Evolutionary conservation across 2,797 vertebrate species (phyloP), one percentile per base, ranked within the genome.

Genomic region (Sebastes kiyomatsui): DNA sequence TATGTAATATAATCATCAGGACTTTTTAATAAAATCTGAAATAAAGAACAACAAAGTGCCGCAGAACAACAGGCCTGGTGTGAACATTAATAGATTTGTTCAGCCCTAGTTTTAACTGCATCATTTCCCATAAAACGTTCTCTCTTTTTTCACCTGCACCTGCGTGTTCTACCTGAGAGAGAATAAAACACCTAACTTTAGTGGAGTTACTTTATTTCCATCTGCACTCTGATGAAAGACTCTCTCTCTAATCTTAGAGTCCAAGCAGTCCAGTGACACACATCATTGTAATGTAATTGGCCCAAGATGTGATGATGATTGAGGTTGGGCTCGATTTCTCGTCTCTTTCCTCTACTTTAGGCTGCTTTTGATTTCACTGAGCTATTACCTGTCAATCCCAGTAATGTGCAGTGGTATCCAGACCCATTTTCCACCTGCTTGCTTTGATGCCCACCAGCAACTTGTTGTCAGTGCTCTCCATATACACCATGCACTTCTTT

Each of bases 351-450:
- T 64, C 73, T 68, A 69, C 71, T 84, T 83, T 14, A 64, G 59
- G 71, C 81, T 85, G 77, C 77, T 88, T 83, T 72, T 83, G 77
- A 88, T 89, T 77, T 86, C 65, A 67, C 81, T 65, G 75, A 61
- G 75, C 90, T 83, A 88, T 88, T 86, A 88, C 88, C 93, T 91
- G 93, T 93, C 93, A 90, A 75, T 93, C 92, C 86, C 88, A 82
- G 77, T 88, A 89, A 88, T 85, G 87, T 79, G 85, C 80, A 52
- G 67, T 72, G 61, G 72, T 80, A 85, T 87, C 84, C 66, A 81
- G 88, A 74, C 79, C 89, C 90, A 93, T 95, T 95, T 95, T 92
- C 93, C 90, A 88, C 82, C 85, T 86, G 77, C 88, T 82, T 90
- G 92, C 90, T 90, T 92, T 90, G 74, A 90, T 88, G 83, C 89